Conservation (phyloP, 2,113 vertebrate genomes). For the Phaethon lepturus region DNA sequence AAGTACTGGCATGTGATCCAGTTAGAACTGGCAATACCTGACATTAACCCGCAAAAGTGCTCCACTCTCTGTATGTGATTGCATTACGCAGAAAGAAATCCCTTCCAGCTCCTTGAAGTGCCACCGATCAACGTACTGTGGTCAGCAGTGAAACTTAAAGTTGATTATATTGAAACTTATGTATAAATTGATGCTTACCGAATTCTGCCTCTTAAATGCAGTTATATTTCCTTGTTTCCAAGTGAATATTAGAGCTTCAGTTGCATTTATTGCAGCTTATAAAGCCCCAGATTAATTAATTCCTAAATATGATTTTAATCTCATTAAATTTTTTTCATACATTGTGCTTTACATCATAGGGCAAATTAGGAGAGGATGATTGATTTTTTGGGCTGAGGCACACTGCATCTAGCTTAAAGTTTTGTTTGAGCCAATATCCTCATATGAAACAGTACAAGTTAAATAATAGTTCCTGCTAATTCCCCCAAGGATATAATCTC, state of each 20-base stretch:
- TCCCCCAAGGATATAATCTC: constrained; percentile 15
- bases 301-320: constrained; percentile 47
- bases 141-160: background rate
- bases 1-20: background rate
- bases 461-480: background rate
- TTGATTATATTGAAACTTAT: background rate
- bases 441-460: background rate
- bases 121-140: background rate
- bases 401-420: background rate
- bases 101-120: background rate
- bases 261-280: constrained; percentile 32
- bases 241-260: constrained; percentile 5
- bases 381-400: background rate
- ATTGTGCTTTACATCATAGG: background rate
- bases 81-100: background rate
- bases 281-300: constrained; percentile 21
- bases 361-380: constrained; percentile 53
- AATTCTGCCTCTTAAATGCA: background rate
- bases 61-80: background rate
- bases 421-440: background rate
- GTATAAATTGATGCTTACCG: background rate
- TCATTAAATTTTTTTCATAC: constrained; percentile 31
- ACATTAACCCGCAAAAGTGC: background rate
- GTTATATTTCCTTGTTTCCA: background rate
- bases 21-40: background rate